Percentiles rank a stretch among this genome's conserved stretches.
Evolutionary conservation across 2,888 invertebrate species (phyloP).

Genomic region (Ganaspis brasiliensis): DNA sequence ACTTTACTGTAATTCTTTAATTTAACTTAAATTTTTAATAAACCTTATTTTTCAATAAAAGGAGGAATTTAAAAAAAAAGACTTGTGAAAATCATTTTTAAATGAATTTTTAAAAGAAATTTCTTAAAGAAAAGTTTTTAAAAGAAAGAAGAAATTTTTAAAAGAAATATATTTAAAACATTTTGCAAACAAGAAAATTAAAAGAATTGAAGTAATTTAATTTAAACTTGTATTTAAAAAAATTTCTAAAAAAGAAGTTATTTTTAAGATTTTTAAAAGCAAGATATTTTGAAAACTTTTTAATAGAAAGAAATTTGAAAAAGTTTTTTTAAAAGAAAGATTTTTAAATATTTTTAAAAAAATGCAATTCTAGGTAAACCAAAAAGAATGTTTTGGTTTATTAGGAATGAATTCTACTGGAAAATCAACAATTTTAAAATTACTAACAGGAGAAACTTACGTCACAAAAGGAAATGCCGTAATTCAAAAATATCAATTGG

Average conservation of each 20-base stretch:
- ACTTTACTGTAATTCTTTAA: conserved; percentile 9
- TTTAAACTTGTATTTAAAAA: too few species aligned
- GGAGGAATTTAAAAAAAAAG: too few species aligned
- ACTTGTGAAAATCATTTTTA: not conserved
- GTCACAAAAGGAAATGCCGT: conserved; percentile 55
- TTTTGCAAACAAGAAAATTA: too few species aligned
- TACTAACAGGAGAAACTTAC: conserved; percentile 52
- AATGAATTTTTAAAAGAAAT: not conserved
- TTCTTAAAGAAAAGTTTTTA: not conserved
- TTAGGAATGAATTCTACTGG: conserved; percentile 62
- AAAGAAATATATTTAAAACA: too few species aligned
- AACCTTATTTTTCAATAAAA: not conserved
- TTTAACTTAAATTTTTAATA: too few species aligned
- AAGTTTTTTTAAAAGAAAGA: too few species aligned
- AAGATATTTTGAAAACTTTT: too few species aligned
- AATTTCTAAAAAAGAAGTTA: conserved; percentile 8
- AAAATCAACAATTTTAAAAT: conserved; percentile 61
- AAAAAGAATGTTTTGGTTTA: conserved; percentile 60
- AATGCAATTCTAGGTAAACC: conserved; percentile 58
- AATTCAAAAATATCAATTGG: conserved; percentile 52
- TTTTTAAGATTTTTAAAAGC: too few species aligned
- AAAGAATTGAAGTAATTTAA: too few species aligned
- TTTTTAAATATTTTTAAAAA: too few species aligned
- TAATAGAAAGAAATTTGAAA: not conserved
- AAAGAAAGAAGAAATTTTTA: not conserved